phyloP scores from a whole-genome alignment of 2,888 invertebrate species.

The Phaedon cochleariae region DNA sequence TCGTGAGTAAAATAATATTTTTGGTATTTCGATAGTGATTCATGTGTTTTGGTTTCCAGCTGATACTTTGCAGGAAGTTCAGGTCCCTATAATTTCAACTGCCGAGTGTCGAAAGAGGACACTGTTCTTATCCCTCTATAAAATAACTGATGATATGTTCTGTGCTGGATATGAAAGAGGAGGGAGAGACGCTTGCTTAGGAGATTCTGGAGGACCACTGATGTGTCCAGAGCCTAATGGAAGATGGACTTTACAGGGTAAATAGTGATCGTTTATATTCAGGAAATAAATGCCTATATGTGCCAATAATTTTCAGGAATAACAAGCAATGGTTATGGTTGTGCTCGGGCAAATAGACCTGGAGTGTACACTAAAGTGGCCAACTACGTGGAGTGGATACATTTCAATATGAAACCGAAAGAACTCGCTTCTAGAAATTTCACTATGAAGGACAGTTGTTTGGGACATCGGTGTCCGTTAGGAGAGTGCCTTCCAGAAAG shows the following conservation, averaged over 20 bases:
- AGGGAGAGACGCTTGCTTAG: slow-evolving; percentile 81
- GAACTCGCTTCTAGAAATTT: slow-evolving; percentile 33
- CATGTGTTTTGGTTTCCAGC: slow-evolving; percentile 64
- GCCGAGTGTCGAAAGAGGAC: slow-evolving; percentile 79
- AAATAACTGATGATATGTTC: slow-evolving; percentile 83
- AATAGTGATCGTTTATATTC: not conserved
- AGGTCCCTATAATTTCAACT: slow-evolving; percentile 80
- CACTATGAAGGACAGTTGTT: slow-evolving; percentile 61
- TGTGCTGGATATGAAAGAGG: slow-evolving; percentile 83
- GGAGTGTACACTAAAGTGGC: slow-evolving; percentile 84
- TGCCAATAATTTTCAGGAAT: too few species aligned
- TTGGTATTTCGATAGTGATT: not conserved
- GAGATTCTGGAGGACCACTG: slow-evolving; percentile 82
- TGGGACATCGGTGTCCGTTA: slow-evolving; percentile 77
- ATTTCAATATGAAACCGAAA: slow-evolving; percentile 63
- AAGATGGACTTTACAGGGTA: slow-evolving; percentile 55
- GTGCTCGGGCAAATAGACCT: slow-evolving; percentile 79
- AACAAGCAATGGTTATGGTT: slow-evolving; percentile 83
- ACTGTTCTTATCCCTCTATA: slow-evolving; percentile 76
- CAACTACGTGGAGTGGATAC: slow-evolving; percentile 78
- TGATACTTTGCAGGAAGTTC: slow-evolving; percentile 83
- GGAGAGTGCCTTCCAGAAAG: slow-evolving; percentile 78
- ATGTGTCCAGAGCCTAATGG: slow-evolving; percentile 74
- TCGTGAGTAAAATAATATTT: slow-evolving; percentile 68
- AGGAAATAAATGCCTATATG: too few species aligned